phyloP scores from a whole-genome alignment of 2,888 invertebrate genomes.

The Leptopilina myrica region DNA sequence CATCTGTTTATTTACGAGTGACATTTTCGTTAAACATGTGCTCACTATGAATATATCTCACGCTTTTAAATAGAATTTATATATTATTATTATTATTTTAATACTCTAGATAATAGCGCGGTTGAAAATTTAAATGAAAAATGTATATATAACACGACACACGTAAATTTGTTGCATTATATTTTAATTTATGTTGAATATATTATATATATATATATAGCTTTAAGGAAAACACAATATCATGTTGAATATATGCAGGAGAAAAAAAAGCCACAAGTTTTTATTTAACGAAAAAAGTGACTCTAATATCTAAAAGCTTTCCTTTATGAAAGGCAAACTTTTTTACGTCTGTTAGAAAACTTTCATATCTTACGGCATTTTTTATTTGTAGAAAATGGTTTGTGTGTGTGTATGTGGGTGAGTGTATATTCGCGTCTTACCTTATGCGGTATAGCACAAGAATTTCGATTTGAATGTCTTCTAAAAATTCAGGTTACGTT shows the following conservation, averaged over 20 bases:
- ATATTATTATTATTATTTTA: too few relatives aligned
- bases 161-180: background rate
- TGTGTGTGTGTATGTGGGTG: too few relatives aligned
- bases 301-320: slow-evolving; percentile 15
- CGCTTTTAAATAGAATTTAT: too few relatives aligned
- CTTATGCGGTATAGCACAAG: background rate
- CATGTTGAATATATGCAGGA: background rate
- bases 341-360: slow-evolving; percentile 17
- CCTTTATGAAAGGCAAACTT: slow-evolving; percentile 3
- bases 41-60: background rate
- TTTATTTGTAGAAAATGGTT: background rate
- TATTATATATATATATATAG: background rate
- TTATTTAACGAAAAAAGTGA: background rate
- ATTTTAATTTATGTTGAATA: background rate
- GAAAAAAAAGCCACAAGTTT: too few relatives aligned
- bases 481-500: slow-evolving; percentile 8
- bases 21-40: background rate
- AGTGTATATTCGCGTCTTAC: too few relatives aligned
- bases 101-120: background rate
- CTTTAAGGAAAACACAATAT: background rate
- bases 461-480: slow-evolving; percentile 15
- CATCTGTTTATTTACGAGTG: background rate
- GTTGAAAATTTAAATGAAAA: background rate
- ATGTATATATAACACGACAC: too few relatives aligned
- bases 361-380: slow-evolving; percentile 10